Evolutionary conservation across 1,140 invertebrate species (phyloP), one percentile per base, ranked within the genome.

Genomic region (Saccostrea glomerata): DNA sequence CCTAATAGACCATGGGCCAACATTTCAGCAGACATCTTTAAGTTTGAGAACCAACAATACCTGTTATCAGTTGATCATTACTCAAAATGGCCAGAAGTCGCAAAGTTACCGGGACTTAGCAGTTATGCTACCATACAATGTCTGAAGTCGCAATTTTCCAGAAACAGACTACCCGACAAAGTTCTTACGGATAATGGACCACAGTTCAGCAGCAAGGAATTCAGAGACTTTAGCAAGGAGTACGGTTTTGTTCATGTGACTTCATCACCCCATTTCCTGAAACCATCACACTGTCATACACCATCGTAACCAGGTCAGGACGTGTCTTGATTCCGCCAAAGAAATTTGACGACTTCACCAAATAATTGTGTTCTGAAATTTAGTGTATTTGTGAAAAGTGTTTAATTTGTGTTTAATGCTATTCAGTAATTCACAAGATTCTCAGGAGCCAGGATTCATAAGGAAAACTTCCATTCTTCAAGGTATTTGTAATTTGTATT

Each of bases 181-280:
- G 56, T 88, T 3, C 92, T 95, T 56, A 93, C 93, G 1, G 95
- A n/a, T n/a, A n/a, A 95, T 90, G 95, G 94, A 87, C 92, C 63
- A 66, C 63, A 66, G 63, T 66, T 91, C 90, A 83, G 87, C n/a
- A 94, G 92, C n/a, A 63, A 88, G 83, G 92, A 95, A 89, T 95
- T 96, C 90, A 83, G 87, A 89, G 84, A 90, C 7, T 96, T 96
- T 92, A 87, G 92, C 70, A 92, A 86, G 87, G 82, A 94, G 60
- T 95, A 94, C 93, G 92, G 93, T 12, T 94, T 95, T 89, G 60
- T 92, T 54, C 93, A 95, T 63, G 77, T 91, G 4, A 85, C 85
- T 3, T 88, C 88, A 2, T 88, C 91, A 47, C 88, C 92, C 1
- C 92, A 93, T 15, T 93, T 93, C n/a, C n/a, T n/a, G n/a, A n/a